Percentiles rank a stretch among this genome's conserved stretches.
Evolutionary conservation across 2,888 invertebrate genomes (phyloP).

Genomic region (Steromphala cineraria): DNA sequence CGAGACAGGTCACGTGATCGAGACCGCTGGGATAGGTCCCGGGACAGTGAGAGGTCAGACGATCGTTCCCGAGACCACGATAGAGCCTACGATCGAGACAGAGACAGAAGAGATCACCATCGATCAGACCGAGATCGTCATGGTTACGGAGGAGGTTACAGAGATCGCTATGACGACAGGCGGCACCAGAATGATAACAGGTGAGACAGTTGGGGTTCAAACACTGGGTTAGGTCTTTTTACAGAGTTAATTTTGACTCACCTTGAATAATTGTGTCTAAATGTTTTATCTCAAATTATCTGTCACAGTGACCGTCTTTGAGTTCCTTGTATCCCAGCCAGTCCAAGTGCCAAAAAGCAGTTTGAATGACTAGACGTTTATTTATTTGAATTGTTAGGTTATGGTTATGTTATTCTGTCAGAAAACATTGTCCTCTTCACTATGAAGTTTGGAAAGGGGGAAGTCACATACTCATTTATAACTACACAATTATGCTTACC

Average conservation of each 20-base stretch:
- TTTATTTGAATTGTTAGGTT: no score
- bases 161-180: conserved; percentile 2
- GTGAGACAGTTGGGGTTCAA: not conserved
- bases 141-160: not conserved
- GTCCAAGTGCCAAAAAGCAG: no score
- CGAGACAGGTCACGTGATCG: conserved; percentile 20
- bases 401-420: no score
- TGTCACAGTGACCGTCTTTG: no score
- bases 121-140: conserved; percentile 18
- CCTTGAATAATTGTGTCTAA: no score
- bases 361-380: no score
- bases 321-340: no score
- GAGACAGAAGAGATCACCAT: conserved; percentile 14
- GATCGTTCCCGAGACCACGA: not conserved
- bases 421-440: no score
- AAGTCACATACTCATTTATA: no score
- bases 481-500: no score
- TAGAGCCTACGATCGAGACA: conserved; percentile 7
- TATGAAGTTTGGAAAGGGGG: no score
- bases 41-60: not conserved
- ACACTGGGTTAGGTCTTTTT: not conserved
- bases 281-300: no score
- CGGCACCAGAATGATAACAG: not conserved
- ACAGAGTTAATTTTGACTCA: not conserved
- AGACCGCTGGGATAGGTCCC: not conserved